Evolutionary conservation across 2,113 vertebrate species (phyloP).

Genomic region (Vulpes ferrilata): DNA sequence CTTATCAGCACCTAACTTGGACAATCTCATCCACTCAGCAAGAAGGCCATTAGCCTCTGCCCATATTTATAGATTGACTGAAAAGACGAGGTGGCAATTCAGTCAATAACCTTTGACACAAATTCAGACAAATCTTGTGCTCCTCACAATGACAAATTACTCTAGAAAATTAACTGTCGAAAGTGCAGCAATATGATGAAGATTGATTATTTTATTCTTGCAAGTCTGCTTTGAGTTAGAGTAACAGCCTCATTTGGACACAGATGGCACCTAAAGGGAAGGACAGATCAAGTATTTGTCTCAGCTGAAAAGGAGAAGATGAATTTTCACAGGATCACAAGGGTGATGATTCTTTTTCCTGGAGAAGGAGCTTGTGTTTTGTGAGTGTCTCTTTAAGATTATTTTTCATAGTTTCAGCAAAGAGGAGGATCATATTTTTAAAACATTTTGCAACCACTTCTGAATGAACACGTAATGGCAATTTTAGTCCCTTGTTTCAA

Average conservation of each 20-base stretch:
- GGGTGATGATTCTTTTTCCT: conserved; percentile 58
- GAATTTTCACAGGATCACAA: conserved; percentile 61
- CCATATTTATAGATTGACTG: conserved; percentile 74
- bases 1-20: conserved; percentile 31
- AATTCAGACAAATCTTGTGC: conserved; percentile 79
- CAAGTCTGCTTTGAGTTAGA: conserved; percentile 62
- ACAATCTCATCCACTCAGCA: conserved; percentile 26
- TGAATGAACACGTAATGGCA: neutral
- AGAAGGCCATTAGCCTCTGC: conserved; percentile 59
- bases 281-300: conserved; percentile 36
- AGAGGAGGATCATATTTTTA: conserved; percentile 61
- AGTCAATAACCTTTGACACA: conserved; percentile 81
- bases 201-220: conserved; percentile 78
- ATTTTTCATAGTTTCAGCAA: conserved; percentile 15
- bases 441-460: conserved; percentile 30
- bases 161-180: conserved; percentile 80
- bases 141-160: conserved; percentile 80
- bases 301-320: conserved; percentile 59
- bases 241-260: conserved; percentile 71
- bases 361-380: conserved; percentile 17
- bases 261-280: conserved; percentile 59
- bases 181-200: conserved; percentile 75
- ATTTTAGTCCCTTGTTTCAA: neutral
- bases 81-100: conserved; percentile 75
- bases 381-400: conserved; percentile 44